A percentile compares a stretch with the other conserved stretches of the same genome.
These are phyloP conservation scores for Drosophila azteca DNA, from an alignment of 1,140 invertebrate genomes.

Conservation along the genomic window DNA sequence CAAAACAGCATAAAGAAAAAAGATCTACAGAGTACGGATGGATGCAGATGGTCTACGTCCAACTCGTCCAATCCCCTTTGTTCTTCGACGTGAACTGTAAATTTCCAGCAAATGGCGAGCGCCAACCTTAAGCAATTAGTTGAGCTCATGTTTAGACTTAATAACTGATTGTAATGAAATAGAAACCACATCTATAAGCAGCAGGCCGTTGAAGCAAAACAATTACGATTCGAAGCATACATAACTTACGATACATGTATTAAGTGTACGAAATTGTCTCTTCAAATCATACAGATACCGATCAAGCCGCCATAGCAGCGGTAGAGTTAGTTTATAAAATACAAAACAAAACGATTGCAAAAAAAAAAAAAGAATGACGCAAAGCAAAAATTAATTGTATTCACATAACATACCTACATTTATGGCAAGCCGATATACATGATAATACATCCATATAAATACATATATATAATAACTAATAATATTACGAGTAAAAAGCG, in stretches of 20 bases:
- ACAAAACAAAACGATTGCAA: slow-evolving; percentile 49
- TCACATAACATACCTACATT: slow-evolving; percentile 65
- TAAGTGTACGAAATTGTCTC: slow-evolving; percentile 70
- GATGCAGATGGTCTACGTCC: slow-evolving; percentile 36
- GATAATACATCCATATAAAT: slow-evolving; percentile 71
- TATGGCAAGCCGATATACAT: slow-evolving; percentile 78
- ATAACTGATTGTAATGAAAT: slow-evolving; percentile 38
- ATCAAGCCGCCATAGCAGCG: slow-evolving; percentile 23
- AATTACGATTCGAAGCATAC: slow-evolving; percentile 52
- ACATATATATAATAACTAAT: slow-evolving; percentile 79
- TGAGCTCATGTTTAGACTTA: slow-evolving; percentile 39
- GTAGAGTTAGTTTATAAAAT: slow-evolving; percentile 53
- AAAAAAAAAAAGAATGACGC: slow-evolving; percentile 37
- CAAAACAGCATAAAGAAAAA: slow-evolving; percentile 4
- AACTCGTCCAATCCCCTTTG: slow-evolving; percentile 45
- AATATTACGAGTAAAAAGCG: slow-evolving; percentile 81
- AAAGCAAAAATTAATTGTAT: slow-evolving; percentile 60
- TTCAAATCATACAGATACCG: slow-evolving; percentile 29
- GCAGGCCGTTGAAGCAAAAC: slow-evolving; percentile 28
- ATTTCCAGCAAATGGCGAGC: slow-evolving; percentile 37
- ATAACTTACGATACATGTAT: slow-evolving; percentile 64
- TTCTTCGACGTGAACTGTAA: slow-evolving; percentile 52
- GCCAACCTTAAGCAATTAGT: slow-evolving; percentile 38
- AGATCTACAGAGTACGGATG: slow-evolving; percentile 32
- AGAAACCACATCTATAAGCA: slow-evolving; percentile 15